Evolutionary conservation across 2,797 vertebrate genomes (phyloP).

Genomic region (Propithecus perrieri): DNA sequence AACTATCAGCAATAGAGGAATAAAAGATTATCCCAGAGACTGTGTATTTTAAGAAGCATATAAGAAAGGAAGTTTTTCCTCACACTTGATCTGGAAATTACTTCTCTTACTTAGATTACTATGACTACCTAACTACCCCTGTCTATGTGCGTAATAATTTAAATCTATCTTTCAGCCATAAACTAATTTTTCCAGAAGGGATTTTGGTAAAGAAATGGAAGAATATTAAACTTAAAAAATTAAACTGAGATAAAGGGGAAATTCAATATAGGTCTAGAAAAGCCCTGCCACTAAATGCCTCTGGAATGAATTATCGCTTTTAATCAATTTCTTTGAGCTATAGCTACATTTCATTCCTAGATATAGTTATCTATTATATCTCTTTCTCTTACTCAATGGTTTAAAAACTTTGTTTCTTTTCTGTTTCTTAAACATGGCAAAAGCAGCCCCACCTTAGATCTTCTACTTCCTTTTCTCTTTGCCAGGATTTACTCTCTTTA

Average conservation of each 20-base stretch:
- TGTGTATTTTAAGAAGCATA: background rate
- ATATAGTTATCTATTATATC: background rate
- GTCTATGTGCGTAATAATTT: background rate
- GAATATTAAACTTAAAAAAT: conserved; percentile 1
- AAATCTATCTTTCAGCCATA: background rate
- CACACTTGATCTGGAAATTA: background rate
- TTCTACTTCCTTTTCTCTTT: background rate
- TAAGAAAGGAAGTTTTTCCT: background rate
- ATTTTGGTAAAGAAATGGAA: background rate
- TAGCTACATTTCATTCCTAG: background rate
- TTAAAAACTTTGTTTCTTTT: background rate
- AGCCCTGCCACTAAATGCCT: background rate
- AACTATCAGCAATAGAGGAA: background rate
- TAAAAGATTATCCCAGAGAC: background rate
- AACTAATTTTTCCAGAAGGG: background rate
- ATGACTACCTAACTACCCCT: background rate
- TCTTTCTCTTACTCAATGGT: background rate
- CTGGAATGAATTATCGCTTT: background rate
- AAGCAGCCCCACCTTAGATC: background rate
- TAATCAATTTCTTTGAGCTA: background rate
- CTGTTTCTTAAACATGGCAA: background rate
- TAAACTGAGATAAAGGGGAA: background rate
- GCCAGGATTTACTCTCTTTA: background rate
- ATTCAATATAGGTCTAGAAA: background rate
- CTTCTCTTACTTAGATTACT: background rate